Conservation (phyloP, 2,113 vertebrate genomes). For the Chrysochloris asiatica region DNA sequence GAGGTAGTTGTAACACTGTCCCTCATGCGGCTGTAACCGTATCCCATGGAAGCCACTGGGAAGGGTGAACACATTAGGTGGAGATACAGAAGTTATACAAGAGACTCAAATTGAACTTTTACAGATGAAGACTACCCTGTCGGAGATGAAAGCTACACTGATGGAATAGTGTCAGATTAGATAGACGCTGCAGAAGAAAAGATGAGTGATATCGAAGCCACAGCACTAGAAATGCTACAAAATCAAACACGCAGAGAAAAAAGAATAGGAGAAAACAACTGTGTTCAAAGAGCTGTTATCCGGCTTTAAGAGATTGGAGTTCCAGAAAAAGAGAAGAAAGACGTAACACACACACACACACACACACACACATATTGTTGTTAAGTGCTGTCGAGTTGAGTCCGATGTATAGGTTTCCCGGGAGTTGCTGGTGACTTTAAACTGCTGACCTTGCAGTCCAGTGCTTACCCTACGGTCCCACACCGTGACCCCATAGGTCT, state of each 20-base stretch:
- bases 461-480: no score
- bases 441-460: no score
- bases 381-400: no score
- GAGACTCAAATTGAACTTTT: no score
- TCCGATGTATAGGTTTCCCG: no score
- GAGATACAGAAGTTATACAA: accelerated
- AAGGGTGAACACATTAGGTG: accelerated
- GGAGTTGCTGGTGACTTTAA: no score
- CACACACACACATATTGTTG: no score
- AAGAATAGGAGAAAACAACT: accelerated
- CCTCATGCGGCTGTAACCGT: accelerated
- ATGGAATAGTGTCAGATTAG: neutral
- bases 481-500: no score
- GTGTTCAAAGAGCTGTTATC: accelerated
- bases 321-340: neutral
- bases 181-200: accelerated
- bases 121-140: accelerated
- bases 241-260: accelerated
- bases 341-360: no score
- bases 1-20: accelerated
- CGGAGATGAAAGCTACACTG: neutral
- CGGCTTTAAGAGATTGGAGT: accelerated
- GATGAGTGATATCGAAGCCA: accelerated
- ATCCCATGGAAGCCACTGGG: accelerated
- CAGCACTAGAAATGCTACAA: accelerated